Percentiles rank a stretch among this genome's conserved stretches.
Evolutionary conservation across 2,797 vertebrate genomes (phyloP).

Genomic region (Orientallactaga sibirica): DNA sequence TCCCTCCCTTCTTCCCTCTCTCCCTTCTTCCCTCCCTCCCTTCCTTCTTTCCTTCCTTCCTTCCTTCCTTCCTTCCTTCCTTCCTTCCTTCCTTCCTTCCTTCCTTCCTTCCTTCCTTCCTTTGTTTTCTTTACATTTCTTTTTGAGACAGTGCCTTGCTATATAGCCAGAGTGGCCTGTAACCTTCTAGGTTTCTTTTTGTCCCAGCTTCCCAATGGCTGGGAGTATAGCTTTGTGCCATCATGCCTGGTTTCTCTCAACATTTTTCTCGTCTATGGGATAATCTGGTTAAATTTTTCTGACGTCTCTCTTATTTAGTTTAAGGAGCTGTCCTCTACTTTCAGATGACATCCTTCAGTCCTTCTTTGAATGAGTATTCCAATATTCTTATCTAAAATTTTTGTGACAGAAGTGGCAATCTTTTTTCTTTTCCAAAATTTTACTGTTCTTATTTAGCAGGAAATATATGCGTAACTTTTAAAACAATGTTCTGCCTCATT

Average conservation of each 20-base stretch:
- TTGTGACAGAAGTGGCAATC: neutral
- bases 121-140: too few species aligned
- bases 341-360: neutral
- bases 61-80: too few species aligned
- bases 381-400: slow-evolving; percentile 11
- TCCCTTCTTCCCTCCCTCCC: too few species aligned
- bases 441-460: neutral
- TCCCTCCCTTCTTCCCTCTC: too few species aligned
- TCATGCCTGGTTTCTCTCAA: neutral
- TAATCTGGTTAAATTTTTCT: slow-evolving; percentile 23
- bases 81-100: too few species aligned
- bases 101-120: too few species aligned
- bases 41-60: too few species aligned
- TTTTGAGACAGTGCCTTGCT: too few species aligned
- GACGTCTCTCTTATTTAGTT: neutral
- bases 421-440: neutral
- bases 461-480: neutral
- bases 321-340: neutral
- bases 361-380: neutral
- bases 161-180: neutral
- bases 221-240: neutral
- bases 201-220: neutral
- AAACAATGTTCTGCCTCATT: neutral
- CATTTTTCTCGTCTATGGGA: neutral
- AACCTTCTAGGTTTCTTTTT: neutral